Conservation (phyloP, 2,113 vertebrate species). For the Dascyllus trimaculatus region DNA sequence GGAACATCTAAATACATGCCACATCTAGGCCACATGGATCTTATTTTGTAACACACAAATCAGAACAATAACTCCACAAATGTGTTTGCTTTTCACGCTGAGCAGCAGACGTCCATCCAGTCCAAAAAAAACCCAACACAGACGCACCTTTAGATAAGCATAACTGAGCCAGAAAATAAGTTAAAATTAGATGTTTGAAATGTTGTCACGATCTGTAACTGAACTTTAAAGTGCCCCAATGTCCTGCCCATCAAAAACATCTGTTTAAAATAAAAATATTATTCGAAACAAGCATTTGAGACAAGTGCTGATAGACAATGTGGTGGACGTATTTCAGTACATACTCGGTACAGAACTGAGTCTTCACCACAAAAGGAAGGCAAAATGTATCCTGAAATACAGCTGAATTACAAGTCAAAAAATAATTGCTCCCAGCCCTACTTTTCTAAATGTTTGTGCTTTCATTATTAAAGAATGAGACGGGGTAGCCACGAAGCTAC, state of each 20-base stretch:
- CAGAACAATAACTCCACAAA: not conserved
- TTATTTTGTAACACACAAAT: too few relatives aligned
- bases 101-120: not conserved
- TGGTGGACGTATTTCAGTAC: not conserved
- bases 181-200: too few relatives aligned
- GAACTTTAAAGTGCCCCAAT: not conserved
- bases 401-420: conserved; percentile 20
- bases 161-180: too few relatives aligned
- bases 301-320: not conserved
- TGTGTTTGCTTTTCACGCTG: not conserved
- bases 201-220: too few relatives aligned
- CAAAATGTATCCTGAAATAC: conserved; percentile 11
- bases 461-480: conserved; percentile 54
- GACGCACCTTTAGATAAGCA: too few relatives aligned
- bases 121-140: not conserved
- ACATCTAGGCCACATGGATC: not conserved
- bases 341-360: not conserved
- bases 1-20: not conserved
- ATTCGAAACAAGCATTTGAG: not conserved
- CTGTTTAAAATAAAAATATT: conserved; percentile 4
- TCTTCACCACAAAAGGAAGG: conserved; percentile 15
- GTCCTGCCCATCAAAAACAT: conserved; percentile 4
- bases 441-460: conserved; percentile 23
- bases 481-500: conserved; percentile 14
- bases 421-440: conserved; percentile 52